Base-by-base conservation (phyloP, 2,888 invertebrate species). In the Pyralis farinalis region DNA sequence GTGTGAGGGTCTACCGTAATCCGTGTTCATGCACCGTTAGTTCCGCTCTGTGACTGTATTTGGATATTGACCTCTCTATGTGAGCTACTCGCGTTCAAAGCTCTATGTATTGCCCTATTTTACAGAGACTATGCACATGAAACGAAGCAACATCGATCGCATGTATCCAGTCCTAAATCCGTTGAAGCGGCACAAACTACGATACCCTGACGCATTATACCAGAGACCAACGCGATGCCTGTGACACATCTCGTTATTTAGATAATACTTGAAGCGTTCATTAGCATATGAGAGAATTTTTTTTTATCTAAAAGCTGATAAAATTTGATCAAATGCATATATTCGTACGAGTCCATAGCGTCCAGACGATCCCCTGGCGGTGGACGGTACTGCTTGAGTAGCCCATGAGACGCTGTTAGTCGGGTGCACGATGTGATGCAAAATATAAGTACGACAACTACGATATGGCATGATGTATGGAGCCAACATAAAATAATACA, bases 21-120 rank as follows among this genome's bases (percentile, higher is more conserved):
- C 56, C 49, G 63, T 61, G 70, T 53, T 46, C 71, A 71, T 76
- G 73, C 72, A 68, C 4, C 16, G 16, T 16, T 16, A 16, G 4
- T 43, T 42, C 53, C 52, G 51, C 46, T 68, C 83, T 81, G 86
- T 85, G 86, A 83, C 85, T 83, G 82, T 61, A 75, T 74, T 77
- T 72, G 60, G 63, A 72, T 66, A 55, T 16, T 16, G 56, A 64
- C 65, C 70, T 61, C 47, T 49, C 71, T 73, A 76, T 57, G 66
- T 70, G 71, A 69, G 60, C 75, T 76, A 79, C 71, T 66, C 76
- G 74, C 68, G 64, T 43, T 42, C 45, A 48, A 80, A 81, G 82
- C 83, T 74, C 54, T 63, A 61, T 45, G 31, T 41, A 48, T 58
- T 69, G 66, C 61, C 54, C 53, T 57, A 62, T 70, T 58, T 65